phyloP scores from a whole-genome alignment of 2,888 invertebrate genomes.

The Plebejus argus region DNA sequence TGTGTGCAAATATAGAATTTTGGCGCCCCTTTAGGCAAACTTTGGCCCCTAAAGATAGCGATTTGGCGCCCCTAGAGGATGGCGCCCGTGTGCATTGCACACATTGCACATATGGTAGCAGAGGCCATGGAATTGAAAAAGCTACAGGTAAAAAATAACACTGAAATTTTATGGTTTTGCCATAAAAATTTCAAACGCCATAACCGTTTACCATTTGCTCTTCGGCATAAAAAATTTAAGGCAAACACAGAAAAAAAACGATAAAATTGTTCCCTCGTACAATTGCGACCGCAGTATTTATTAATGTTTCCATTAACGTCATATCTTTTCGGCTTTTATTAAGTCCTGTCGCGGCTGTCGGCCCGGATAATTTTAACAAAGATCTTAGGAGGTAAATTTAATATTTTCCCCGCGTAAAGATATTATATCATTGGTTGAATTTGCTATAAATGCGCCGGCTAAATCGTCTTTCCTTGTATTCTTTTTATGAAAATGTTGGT shows the following conservation, averaged over 20 bases:
- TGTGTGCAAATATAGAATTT: too few species aligned
- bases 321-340: constrained; percentile 61
- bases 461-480: not conserved
- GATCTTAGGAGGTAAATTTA: constrained; percentile 55
- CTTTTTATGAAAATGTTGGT: not conserved
- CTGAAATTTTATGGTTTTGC: not conserved
- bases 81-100: too few species aligned
- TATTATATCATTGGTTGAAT: constrained; percentile 53
- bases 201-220: constrained; percentile 10
- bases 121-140: not conserved
- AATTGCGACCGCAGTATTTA: constrained; percentile 35
- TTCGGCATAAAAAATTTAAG: constrained; percentile 8
- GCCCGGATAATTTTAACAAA: constrained; percentile 47
- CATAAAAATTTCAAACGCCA: not conserved
- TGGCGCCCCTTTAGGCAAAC: too few species aligned
- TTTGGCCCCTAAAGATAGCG: too few species aligned
- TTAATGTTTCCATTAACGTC: constrained; percentile 67
- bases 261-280: constrained; percentile 52
- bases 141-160: not conserved
- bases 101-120: too few species aligned
- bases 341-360: constrained; percentile 46
- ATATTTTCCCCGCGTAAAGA: constrained; percentile 55
- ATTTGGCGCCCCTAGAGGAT: too few species aligned
- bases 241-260: constrained; percentile 52
- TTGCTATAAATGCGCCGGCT: constrained; percentile 22